These are phyloP conservation scores for Brachionus rotundiformis DNA, from an alignment of 1,140 invertebrate species.

Conservation along the genomic window DNA sequence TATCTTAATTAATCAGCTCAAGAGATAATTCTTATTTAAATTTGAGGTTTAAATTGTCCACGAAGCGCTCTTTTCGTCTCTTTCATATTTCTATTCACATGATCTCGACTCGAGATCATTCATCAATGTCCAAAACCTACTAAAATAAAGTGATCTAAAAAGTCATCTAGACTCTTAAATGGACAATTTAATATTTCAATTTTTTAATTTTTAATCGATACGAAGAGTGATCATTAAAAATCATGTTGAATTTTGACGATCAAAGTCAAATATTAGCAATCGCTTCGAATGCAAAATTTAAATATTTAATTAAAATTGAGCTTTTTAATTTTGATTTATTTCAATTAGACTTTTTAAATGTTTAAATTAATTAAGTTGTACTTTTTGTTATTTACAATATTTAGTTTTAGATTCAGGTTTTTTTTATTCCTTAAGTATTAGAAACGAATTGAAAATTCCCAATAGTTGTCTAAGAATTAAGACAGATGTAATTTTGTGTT, in stretches of 20 bases:
- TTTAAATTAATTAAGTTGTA: background rate
- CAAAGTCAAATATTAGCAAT: background rate
- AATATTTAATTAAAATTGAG: background rate
- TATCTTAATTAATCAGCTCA: constrained; percentile 21
- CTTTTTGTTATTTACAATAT: no score
- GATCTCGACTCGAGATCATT: background rate
- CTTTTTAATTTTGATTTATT: background rate
- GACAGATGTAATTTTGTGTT: background rate
- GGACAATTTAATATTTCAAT: constrained; percentile 38
- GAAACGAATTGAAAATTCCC: background rate
- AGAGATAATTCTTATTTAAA: constrained; percentile 30
- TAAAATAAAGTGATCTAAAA: background rate
- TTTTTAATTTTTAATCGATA: constrained; percentile 6
- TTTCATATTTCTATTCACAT: background rate
- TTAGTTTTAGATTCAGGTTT: no score
- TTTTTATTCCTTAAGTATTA: background rate
- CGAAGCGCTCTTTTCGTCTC: constrained; percentile 4
- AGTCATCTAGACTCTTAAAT: constrained; percentile 6
- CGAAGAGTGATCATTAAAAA: background rate
- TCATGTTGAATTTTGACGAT: background rate
- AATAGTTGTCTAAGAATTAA: constrained; percentile 1
- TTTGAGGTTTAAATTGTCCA: constrained; percentile 4
- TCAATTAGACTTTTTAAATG: background rate
- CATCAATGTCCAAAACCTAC: background rate
- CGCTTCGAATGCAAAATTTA: background rate